These are phyloP conservation scores for Amblyjoppa fuscipennis DNA, from an alignment of 2,888 invertebrate species.

Conservation along the genomic window DNA sequence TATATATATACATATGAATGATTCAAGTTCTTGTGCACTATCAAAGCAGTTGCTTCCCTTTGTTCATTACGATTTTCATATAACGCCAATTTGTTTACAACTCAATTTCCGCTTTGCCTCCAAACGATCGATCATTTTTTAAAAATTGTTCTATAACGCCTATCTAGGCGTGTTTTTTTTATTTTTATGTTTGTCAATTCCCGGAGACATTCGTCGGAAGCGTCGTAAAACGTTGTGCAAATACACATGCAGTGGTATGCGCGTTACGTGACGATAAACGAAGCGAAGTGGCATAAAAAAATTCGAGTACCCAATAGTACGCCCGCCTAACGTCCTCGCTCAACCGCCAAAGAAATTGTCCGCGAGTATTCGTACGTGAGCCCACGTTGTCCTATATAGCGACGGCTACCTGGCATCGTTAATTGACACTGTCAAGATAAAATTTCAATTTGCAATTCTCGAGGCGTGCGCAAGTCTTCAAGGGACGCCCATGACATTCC, in stretches of 20 bases:
- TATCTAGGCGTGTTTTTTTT: conserved; percentile 12
- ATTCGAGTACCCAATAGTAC: conserved; percentile 17
- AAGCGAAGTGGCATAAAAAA: conserved; percentile 21
- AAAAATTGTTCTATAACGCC: conserved; percentile 43
- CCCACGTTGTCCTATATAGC: background rate
- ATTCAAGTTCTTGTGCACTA: too few species aligned
- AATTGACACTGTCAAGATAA: conserved; percentile 51
- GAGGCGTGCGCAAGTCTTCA: background rate
- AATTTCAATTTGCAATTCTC: conserved; percentile 49
- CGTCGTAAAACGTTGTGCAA: conserved; percentile 26
- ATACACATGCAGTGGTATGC: background rate
- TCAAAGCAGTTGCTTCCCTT: too few species aligned
- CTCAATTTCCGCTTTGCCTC: too few species aligned
- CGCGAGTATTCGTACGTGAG: conserved; percentile 34
- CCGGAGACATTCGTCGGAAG: background rate
- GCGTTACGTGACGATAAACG: conserved; percentile 24
- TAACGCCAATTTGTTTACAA: too few species aligned
- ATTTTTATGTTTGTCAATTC: background rate
- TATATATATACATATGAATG: too few species aligned
- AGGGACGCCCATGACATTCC: background rate
- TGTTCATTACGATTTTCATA: too few species aligned
- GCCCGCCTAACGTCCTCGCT: conserved; percentile 36
- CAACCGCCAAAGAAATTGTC: conserved; percentile 22
- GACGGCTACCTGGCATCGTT: conserved; percentile 19
- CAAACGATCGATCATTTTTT: background rate